phyloP scores from a whole-genome alignment of 2,888 invertebrate species.

The Oligia strigilis region DNA sequence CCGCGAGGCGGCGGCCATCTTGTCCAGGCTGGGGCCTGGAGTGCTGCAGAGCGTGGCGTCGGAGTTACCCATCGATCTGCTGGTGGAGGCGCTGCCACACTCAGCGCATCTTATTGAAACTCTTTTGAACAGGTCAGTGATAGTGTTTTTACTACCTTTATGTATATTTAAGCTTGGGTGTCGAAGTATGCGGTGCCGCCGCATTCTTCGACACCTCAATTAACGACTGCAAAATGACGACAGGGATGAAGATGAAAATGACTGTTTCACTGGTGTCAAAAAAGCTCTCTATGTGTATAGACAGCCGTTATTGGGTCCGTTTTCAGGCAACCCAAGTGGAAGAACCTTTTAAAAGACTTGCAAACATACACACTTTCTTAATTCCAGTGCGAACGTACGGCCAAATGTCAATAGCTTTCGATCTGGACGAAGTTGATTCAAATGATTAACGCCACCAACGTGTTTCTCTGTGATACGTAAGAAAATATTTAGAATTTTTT shows the following conservation, averaged over 20 bases:
- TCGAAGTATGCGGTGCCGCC: not conserved
- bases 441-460: constrained; percentile 5
- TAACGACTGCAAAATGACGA: not conserved
- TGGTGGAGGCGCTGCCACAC: constrained; percentile 97
- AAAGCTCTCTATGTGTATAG: not conserved
- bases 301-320: not conserved
- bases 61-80: constrained; percentile 96
- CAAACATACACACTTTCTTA: too few species aligned
- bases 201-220: too few species aligned
- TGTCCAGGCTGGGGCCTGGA: constrained; percentile 94
- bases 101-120: constrained; percentile 96
- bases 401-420: not conserved
- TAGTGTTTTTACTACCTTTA: not conserved
- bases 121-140: constrained; percentile 92
- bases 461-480: not conserved
- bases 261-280: not conserved
- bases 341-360: not conserved
- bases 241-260: not conserved
- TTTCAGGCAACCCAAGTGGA: not conserved
- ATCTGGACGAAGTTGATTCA: not conserved
- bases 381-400: not conserved
- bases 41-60: constrained; percentile 94
- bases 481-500: not conserved
- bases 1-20: constrained; percentile 96
- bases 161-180: not conserved